These are phyloP conservation scores for Apoda limacodes DNA, from an alignment of 2,888 invertebrate species.

Conservation along the genomic window DNA sequence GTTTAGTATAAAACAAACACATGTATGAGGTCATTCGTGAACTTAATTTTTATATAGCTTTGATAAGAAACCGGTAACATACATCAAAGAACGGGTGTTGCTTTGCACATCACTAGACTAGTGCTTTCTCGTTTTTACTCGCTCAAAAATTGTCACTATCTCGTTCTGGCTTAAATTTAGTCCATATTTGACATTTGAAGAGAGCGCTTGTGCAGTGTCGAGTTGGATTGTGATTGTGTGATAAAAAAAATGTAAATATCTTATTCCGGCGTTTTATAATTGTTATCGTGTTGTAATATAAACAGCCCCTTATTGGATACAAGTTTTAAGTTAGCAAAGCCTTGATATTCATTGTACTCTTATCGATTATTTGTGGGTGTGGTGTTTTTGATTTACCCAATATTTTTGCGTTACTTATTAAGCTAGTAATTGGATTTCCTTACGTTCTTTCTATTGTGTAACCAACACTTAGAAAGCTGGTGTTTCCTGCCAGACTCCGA, in stretches of 20 bases:
- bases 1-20: no score
- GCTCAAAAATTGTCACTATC: conserved; percentile 20
- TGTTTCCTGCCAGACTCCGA: no score
- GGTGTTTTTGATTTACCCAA: not conserved
- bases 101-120: conserved; percentile 32
- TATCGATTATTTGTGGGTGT: conserved; percentile 14
- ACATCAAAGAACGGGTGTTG: conserved; percentile 17
- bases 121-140: conserved; percentile 31
- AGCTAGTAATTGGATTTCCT: conserved; percentile 15
- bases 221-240: no score
- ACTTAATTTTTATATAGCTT: conserved; percentile 21
- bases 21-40: no score
- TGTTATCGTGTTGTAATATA: no score
- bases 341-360: no score
- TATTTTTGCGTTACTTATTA: not conserved
- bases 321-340: no score
- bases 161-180: conserved; percentile 33
- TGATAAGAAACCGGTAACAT: conserved; percentile 45
- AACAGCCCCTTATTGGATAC: no score
- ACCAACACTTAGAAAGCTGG: no score
- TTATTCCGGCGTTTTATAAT: no score
- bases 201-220: conserved; percentile 35
- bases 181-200: conserved; percentile 45
- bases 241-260: no score
- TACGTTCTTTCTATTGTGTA: no score